Percentiles rank a stretch among this genome's conserved stretches.
These are phyloP conservation scores for Sinocyclocheilus anophthalmus DNA, from an alignment of 2,113 vertebrate species.

Conservation along the genomic window DNA sequence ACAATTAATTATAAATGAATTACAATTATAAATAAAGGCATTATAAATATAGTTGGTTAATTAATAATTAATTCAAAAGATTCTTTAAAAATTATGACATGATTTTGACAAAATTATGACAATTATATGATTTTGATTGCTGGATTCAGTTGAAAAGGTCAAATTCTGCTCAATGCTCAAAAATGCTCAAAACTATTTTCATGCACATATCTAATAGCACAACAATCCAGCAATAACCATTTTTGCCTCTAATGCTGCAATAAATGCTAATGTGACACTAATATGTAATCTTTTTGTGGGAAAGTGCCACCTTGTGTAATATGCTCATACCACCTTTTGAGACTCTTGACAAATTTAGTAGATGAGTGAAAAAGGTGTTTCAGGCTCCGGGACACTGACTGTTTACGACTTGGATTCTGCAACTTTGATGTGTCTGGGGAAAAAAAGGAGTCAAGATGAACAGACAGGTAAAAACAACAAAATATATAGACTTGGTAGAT, in stretches of 20 bases:
- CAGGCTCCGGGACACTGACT: conserved; percentile 93
- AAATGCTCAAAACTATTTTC: background rate
- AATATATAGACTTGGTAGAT: background rate
- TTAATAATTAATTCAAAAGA: background rate
- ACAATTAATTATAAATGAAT: background rate
- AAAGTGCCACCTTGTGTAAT: background rate
- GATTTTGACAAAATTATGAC: background rate
- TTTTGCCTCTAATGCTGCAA: background rate
- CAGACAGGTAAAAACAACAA: background rate
- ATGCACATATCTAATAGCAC: background rate
- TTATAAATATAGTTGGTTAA: background rate
- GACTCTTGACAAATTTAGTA: conserved; percentile 96
- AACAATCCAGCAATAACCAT: background rate
- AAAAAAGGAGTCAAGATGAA: background rate
- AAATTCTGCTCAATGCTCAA: background rate
- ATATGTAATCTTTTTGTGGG: too few species aligned
- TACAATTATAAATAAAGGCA: background rate
- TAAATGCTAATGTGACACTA: background rate
- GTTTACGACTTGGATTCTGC: conserved; percentile 92
- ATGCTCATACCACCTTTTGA: conserved; percentile 83
- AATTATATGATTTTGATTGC: background rate
- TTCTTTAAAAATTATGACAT: background rate
- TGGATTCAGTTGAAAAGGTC: background rate
- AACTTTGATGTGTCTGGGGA: conserved; percentile 87
- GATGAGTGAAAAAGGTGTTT: conserved; percentile 98